A percentile compares a stretch with the other conserved stretches of the same genome.
Evolutionary conservation across 2,113 vertebrate species (phyloP).

Genomic region (Corvus cornix): DNA sequence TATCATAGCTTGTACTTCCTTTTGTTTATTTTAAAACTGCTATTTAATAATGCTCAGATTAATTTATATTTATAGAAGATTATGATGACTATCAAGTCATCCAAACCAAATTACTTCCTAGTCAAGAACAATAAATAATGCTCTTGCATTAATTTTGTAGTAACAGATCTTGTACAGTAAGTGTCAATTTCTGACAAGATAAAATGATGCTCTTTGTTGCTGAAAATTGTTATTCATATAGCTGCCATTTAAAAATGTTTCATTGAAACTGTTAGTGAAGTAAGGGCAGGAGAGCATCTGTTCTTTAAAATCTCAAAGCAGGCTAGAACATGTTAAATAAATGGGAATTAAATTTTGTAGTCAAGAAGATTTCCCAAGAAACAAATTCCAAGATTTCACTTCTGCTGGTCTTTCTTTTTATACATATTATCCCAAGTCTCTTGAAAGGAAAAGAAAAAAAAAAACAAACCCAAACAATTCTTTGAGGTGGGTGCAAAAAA

Average conservation of each 20-base stretch:
- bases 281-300: rapidly evolving
- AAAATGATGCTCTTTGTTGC: background rate
- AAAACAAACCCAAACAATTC: background rate
- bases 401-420: background rate
- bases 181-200: background rate
- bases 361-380: background rate
- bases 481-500: background rate
- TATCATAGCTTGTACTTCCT: background rate
- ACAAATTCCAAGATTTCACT: background rate
- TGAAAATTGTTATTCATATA: background rate
- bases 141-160: background rate
- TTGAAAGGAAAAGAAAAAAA: background rate
- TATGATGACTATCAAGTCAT: background rate
- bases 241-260: background rate
- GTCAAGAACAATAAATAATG: background rate
- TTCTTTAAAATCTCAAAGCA: background rate
- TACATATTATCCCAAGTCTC: background rate
- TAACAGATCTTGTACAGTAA: background rate
- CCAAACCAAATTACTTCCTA: background rate
- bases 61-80: background rate
- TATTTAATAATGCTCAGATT: background rate
- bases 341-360: background rate
- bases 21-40: background rate
- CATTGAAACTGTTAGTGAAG: background rate
- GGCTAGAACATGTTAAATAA: background rate